Base-by-base conservation (phyloP, 1,140 invertebrate species). In the Temnothorax nylanderi region DNA sequence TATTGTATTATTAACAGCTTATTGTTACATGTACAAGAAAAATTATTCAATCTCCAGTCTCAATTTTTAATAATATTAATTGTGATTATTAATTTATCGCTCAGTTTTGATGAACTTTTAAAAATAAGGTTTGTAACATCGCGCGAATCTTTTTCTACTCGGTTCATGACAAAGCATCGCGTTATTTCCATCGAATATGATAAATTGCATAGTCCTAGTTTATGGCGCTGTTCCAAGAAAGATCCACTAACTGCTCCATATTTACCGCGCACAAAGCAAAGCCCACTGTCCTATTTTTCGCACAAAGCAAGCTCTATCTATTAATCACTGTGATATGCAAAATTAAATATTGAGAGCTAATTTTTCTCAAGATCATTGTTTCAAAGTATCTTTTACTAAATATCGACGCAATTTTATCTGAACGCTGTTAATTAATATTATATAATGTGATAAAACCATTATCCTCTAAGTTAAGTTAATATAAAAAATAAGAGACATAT, bases 131-230 rank as follows among this genome's bases (percentile, higher is more conserved):
- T 32, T 41, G n/a, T 0, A 60, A 13, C 18, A 34, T 56, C 8
- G 10, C 37, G 11, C 54, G 1, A 75, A 75, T 44, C 13, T 58
- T 75, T 75, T 60, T 75, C 34, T 18, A 21, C 0, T 75, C n/a
- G 5, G 13, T 8, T 6, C 26, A 26, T 49, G 49, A 69, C 21
- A 37, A 2, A 41, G 7, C 7, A 26, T 41, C 34, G 51, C 51
- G 2, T 0, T 75, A 60, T 41, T 58, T 75, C 21, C 37, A 58
- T 58, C 21, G 34, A 58, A 26, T 60, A 26, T 75, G 72, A 58
- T 75, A 75, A 75, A 58, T 75, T 58, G 37, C 54, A 58, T 44
- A 75, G n/a, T 58, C 13, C 54, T 58, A 58, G 21, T 75, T 75
- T 60, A 58, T 34, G 54, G 37, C 34, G 0, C 51, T 21, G 34